A percentile compares a stretch with the other conserved stretches of the same genome.
Conservation (phyloP, 2,797 vertebrate species). For the Salmo trutta region DNA sequence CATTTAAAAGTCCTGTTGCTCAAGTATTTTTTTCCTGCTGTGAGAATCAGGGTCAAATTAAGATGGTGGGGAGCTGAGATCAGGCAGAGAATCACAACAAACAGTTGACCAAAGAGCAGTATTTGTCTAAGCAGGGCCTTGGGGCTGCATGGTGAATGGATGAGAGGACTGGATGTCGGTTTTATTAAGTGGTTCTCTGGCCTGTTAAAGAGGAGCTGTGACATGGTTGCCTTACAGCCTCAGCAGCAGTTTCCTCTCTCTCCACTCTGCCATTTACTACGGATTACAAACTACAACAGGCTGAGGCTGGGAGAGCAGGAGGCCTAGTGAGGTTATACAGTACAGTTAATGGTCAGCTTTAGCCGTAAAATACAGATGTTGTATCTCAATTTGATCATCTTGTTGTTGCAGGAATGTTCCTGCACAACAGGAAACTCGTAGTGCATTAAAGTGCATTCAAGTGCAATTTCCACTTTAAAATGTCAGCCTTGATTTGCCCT, state of each 20-base stretch:
- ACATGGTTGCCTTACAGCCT: background rate
- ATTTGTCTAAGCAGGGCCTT: conserved; percentile 21
- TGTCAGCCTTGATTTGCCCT: too few species aligned
- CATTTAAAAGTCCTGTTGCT: too few species aligned
- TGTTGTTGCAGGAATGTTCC: too few species aligned
- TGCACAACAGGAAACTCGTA: too few species aligned
- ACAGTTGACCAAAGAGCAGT: background rate
- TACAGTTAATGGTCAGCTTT: background rate
- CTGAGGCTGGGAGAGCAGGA: background rate
- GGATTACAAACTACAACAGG: conserved; percentile 33
- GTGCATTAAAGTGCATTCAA: too few species aligned
- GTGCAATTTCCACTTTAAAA: too few species aligned
- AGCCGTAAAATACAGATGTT: background rate
- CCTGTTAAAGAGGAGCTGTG: background rate
- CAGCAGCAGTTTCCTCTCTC: background rate
- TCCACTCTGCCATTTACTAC: conserved; percentile 31
- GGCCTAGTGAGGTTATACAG: too few species aligned
- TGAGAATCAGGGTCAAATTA: too few species aligned
- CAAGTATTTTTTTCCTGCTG: too few species aligned
- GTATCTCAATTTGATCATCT: too few species aligned
- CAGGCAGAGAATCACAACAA: background rate
- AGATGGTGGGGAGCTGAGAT: background rate
- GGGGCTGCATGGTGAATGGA: background rate
- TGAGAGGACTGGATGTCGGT: conserved; percentile 9
- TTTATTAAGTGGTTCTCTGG: conserved; percentile 29